A percentile compares a stretch with the other conserved stretches of the same genome.
These are phyloP conservation scores for Pipistrellus pygmaeus DNA, from an alignment of 2,797 vertebrate genomes.

Conservation along the genomic window DNA sequence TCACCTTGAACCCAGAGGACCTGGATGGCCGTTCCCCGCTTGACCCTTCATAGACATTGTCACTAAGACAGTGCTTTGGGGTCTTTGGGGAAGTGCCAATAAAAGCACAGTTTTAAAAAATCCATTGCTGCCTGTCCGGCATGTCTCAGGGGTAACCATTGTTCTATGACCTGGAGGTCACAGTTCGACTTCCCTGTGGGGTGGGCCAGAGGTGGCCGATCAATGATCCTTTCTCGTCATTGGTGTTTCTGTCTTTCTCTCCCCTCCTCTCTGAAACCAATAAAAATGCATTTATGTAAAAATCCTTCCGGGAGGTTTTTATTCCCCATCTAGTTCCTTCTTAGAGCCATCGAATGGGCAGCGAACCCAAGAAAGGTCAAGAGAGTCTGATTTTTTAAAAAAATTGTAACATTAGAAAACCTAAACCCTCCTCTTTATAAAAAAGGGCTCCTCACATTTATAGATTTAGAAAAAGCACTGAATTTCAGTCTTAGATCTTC, in stretches of 20 bases:
- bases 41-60: neutral
- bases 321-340: neutral
- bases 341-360: neutral
- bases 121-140: neutral
- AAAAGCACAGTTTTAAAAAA: neutral
- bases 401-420: neutral
- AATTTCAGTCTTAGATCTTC: neutral
- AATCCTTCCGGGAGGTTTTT: neutral
- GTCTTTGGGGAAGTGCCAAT: neutral
- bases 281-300: no score
- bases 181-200: no score
- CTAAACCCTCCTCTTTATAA: neutral
- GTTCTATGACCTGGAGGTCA: no score
- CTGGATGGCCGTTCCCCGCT: neutral
- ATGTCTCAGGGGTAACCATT: no score
- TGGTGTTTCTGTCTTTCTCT: no score
- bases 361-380: neutral
- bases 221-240: no score
- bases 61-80: neutral
- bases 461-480: neutral
- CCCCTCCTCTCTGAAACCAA: no score
- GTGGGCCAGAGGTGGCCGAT: no score
- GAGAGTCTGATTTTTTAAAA: neutral
- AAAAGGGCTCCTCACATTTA: neutral
- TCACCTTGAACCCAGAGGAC: fast-evolving